Conservation (phyloP, 2,888 invertebrate species). For the Entomobrya proxima region DNA sequence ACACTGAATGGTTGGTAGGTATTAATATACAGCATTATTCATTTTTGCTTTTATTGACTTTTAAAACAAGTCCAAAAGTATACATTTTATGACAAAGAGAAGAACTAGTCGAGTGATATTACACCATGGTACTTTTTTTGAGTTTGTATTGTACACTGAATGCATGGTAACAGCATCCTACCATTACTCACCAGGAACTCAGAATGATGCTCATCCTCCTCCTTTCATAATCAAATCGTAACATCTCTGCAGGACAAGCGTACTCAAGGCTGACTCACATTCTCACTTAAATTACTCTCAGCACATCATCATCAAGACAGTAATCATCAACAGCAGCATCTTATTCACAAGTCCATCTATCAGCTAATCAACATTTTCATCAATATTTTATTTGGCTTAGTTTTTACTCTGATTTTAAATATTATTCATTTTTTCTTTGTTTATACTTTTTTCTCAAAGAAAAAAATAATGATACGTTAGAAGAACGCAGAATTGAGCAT, state of each 20-base stretch:
- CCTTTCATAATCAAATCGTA: slow-evolving; percentile 31
- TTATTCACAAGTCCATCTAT: slow-evolving; percentile 11
- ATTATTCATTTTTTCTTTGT: neutral
- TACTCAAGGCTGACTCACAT: slow-evolving; percentile 21
- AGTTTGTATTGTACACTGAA: neutral
- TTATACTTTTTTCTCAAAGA: neutral
- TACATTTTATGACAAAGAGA: neutral
- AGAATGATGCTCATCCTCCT: slow-evolving; percentile 23
- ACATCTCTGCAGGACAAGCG: neutral
- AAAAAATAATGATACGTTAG: neutral
- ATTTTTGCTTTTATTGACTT: too few relatives aligned
- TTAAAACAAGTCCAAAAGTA: slow-evolving; percentile 22
- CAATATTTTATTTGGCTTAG: slow-evolving; percentile 48
- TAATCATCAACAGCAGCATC: neutral
- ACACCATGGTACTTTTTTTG: neutral
- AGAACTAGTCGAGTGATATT: neutral
- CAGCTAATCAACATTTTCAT: slow-evolving; percentile 48
- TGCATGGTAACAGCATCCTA: neutral
- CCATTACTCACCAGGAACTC: slow-evolving; percentile 57
- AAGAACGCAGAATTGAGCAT: neutral
- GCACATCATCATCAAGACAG: slow-evolving; percentile 8
- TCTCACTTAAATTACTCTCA: slow-evolving; percentile 27
- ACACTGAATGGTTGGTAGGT: neutral
- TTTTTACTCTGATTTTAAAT: slow-evolving; percentile 47
- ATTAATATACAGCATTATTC: too few relatives aligned